Base-by-base conservation (phyloP, 2,113 vertebrate species). In the Nyctereutes procyonoides region DNA sequence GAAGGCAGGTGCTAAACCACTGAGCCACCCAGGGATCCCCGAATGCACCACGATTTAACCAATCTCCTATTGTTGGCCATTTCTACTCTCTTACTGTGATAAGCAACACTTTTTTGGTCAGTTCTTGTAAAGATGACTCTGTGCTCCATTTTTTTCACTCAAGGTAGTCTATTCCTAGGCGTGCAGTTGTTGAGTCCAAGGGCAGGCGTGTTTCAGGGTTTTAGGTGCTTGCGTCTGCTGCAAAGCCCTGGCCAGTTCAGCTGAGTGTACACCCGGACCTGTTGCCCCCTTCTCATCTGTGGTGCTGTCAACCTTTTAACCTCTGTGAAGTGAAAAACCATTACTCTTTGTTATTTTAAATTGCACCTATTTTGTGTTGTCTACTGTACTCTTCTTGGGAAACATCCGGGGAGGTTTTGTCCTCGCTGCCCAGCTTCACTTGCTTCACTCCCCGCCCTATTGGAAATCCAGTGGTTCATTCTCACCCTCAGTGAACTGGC, bases 111-210 rank as follows among this genome's bases (percentile, higher is more conserved):
- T 92, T 92, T 84, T 84, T 58, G 14, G 55, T 60, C 53, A 95
- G 38, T 97, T 96, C 63, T 92, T 87, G 1, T 60, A 90, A 86
- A 87, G 51, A 26, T 79, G 90, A 15, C 53, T 91, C 95, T 87
- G 74, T 73, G 17, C 12, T 80, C 2, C 17, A 83, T 60, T 79
- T n/a, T 69, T 84, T 77, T 38, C 32, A 43, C 43, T n/a, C 43
- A 56, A 15, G 43, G 60, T 84, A 43, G 60, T 94, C 69, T 80
- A 93, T 84, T 94, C 65, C 62, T 28, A 30, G 88, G 60, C 12
- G 17, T 14, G 28, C 14, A 63, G 1, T 26, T 56, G 16, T 48
- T 71, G 48, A 51, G 87, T 89, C 48, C 38, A 10, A 89, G 56
- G 62, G 16, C 26, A 35, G 32, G 17, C 11, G 0, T n/a, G 19